These are phyloP conservation scores for Hemicrepidius hirtus DNA, from an alignment of 2,888 invertebrate species.

Conservation along the genomic window DNA sequence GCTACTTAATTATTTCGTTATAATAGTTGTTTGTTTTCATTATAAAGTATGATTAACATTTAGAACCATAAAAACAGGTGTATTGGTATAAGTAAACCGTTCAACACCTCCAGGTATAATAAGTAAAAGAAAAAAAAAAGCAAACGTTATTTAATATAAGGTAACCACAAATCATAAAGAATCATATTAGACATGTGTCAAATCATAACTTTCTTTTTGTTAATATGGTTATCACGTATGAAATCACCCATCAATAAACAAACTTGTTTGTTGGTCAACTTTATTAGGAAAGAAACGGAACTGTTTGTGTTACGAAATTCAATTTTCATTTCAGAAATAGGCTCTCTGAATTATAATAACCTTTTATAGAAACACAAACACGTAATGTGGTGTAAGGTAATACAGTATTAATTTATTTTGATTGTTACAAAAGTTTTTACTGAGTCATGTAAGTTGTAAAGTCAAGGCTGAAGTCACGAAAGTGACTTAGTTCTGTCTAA, in stretches of 20 bases:
- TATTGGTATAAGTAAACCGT: neutral
- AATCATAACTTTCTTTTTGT: conserved; percentile 39
- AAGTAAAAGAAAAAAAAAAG: neutral
- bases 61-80: neutral
- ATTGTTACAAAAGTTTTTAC: neutral
- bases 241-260: conserved; percentile 25
- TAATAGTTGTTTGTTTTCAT: conserved; percentile 13
- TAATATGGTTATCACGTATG: conserved; percentile 35
- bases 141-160: conserved; percentile 14
- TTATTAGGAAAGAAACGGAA: conserved; percentile 25
- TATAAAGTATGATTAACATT: neutral
- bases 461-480: neutral
- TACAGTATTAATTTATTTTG: neutral
- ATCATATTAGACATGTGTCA: conserved; percentile 27
- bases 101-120: neutral
- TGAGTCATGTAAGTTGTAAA: neutral
- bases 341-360: conserved; percentile 14
- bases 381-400: neutral
- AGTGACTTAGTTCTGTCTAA: neutral
- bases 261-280: conserved; percentile 24
- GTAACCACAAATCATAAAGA: conserved; percentile 9
- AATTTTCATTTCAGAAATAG: conserved; percentile 15
- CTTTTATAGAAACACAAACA: conserved; percentile 13
- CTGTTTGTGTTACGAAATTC: conserved; percentile 17
- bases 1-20: too few species aligned